Conservation (phyloP, 2,888 invertebrate species). For the Rhorus exstirpatorius region DNA sequence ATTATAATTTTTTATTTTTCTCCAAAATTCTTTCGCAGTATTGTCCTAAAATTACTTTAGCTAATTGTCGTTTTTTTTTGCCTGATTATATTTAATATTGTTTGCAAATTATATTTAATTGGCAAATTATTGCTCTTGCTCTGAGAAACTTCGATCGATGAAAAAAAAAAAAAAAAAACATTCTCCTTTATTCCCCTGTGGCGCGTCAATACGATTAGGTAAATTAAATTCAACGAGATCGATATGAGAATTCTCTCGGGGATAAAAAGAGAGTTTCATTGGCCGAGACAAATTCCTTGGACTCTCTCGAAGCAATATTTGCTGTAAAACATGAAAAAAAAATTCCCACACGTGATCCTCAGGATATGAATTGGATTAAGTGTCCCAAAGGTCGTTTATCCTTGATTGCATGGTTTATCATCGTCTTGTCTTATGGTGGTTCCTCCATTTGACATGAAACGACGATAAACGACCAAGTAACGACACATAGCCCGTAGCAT, state of each 20-base stretch:
- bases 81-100: too few species aligned
- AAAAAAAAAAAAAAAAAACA: too few species aligned
- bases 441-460: not conserved
- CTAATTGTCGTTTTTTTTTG: too few species aligned
- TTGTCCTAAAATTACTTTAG: too few species aligned
- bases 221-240: conserved; percentile 26
- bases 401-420: conserved; percentile 39
- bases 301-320: conserved; percentile 10
- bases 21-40: too few species aligned
- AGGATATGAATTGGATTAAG: not conserved
- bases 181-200: too few species aligned
- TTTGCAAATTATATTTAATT: too few species aligned
- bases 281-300: conserved; percentile 21
- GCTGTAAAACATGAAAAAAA: conserved; percentile 1
- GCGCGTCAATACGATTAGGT: not conserved
- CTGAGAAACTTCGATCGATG: too few species aligned
- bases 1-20: too few species aligned
- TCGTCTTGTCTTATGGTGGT: conserved; percentile 1
- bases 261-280: conserved; percentile 13
- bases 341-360: conserved; percentile 5
- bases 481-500: not conserved
- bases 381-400: conserved; percentile 16
- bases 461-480: conserved; percentile 11
- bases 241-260: not conserved
- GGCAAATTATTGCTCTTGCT: too few species aligned